phyloP scores from a whole-genome alignment of 2,797 vertebrate genomes.

The Bufotes viridis region DNA sequence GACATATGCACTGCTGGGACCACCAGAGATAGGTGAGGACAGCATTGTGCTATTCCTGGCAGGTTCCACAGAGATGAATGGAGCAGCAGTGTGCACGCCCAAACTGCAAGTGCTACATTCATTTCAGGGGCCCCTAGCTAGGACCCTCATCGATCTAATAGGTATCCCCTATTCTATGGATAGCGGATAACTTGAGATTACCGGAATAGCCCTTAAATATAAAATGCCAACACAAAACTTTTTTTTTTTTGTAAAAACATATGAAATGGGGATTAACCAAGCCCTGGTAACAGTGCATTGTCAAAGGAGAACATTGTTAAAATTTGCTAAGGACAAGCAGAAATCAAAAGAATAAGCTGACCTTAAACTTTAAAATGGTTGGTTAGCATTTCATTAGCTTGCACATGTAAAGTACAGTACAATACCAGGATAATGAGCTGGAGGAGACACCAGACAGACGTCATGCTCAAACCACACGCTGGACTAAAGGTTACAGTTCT shows the following conservation, averaged over 20 bases:
- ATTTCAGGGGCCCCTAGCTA: too few relatives aligned
- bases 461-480: constrained; percentile 22
- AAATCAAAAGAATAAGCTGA: not conserved
- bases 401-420: constrained; percentile 4
- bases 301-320: not conserved
- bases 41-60: too few relatives aligned
- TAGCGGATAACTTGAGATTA: too few relatives aligned
- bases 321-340: not conserved
- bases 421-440: constrained; percentile 25
- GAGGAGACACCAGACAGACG: constrained; percentile 15
- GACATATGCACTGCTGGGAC: too few relatives aligned
- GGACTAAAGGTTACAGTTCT: constrained; percentile 22
- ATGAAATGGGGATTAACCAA: not conserved
- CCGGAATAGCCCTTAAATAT: too few relatives aligned
- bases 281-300: not conserved
- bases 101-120: too few relatives aligned
- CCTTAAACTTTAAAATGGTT: not conserved
- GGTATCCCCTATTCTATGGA: too few relatives aligned
- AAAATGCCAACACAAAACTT: not conserved
- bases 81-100: too few relatives aligned
- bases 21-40: too few relatives aligned
- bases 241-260: not conserved
- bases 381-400: constrained; percentile 9
- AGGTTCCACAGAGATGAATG: too few relatives aligned
- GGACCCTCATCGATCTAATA: too few relatives aligned